These are phyloP conservation scores for Pipistrellus kuhlii DNA, from an alignment of 2,797 vertebrate genomes.

Conservation along the genomic window DNA sequence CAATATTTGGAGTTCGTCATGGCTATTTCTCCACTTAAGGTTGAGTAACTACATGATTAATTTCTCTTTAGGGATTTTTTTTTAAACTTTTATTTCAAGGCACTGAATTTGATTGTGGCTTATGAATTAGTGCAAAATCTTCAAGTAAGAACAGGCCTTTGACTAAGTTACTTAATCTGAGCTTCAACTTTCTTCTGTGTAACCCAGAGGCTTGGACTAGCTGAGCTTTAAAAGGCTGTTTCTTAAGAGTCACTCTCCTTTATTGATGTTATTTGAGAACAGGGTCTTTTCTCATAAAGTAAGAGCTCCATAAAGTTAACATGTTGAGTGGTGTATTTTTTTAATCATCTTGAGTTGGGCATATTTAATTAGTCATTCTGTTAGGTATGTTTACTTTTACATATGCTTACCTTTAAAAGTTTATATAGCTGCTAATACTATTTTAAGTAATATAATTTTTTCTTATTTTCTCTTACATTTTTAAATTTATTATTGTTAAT, in stretches of 20 bases:
- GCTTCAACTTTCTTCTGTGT: neutral
- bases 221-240: neutral
- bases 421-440: neutral
- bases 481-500: neutral
- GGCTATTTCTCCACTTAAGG: neutral
- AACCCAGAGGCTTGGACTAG: neutral
- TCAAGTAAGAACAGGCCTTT: neutral
- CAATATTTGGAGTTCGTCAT: neutral
- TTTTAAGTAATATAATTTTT: neutral
- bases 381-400: neutral
- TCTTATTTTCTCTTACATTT: conserved; percentile 4
- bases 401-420: neutral
- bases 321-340: neutral
- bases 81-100: neutral
- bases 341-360: neutral
- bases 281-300: neutral
- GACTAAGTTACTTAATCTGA: neutral
- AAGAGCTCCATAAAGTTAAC: neutral
- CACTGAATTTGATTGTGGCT: neutral
- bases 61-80: neutral
- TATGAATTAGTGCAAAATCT: neutral
- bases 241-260: neutral
- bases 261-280: neutral
- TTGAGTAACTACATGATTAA: neutral
- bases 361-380: neutral